A percentile compares a stretch with the other conserved stretches of the same genome.
phyloP scores from a whole-genome alignment of 2,797 vertebrate genomes.

The Melanotaenia pygmaea region DNA sequence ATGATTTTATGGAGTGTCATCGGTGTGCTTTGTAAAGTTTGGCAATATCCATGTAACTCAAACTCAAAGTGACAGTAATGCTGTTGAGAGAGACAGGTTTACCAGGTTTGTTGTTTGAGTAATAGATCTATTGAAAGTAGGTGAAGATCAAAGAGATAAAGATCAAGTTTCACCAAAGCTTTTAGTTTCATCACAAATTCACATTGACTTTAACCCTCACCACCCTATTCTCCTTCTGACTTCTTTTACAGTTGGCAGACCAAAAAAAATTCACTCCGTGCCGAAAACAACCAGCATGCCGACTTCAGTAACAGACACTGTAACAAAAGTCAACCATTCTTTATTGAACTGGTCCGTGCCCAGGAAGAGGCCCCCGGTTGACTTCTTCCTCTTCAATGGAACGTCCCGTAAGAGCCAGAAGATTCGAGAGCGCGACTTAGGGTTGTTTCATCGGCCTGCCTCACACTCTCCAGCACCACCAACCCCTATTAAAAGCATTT shows the following conservation, averaged over 20 bases:
- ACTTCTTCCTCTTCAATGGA: conserved; percentile 94
- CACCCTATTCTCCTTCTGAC: conserved; percentile 2
- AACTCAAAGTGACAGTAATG: conserved; percentile 30
- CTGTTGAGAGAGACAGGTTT: conserved; percentile 59
- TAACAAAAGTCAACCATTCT: conserved; percentile 78
- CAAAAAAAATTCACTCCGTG: conserved; percentile 82
- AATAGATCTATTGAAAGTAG: conserved; percentile 59
- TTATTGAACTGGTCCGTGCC: conserved; percentile 88
- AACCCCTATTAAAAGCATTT: conserved; percentile 86
- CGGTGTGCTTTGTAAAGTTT: conserved; percentile 27
- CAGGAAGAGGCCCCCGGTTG: conserved; percentile 87
- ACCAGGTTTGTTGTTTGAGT: conserved; percentile 64
- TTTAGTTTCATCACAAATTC: conserved; percentile 52
- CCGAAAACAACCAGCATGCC: conserved; percentile 71
- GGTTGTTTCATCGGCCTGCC: conserved; percentile 83
- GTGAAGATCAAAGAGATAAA: conserved; percentile 61
- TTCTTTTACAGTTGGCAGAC: conserved; percentile 86
- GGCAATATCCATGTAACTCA: conserved; percentile 44
- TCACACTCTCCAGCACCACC: conserved; percentile 67
- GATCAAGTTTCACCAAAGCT: conserved; percentile 54
- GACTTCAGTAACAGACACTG: conserved; percentile 56
- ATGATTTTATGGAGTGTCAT: conserved; percentile 45
- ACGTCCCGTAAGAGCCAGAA: conserved; percentile 85
- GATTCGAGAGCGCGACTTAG: conserved; percentile 85
- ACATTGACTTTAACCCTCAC: conserved; percentile 45